Percentiles rank a stretch among this genome's conserved stretches.
These are phyloP conservation scores for Penaeus indicus DNA, from an alignment of 1,140 invertebrate genomes.

Conservation along the genomic window DNA sequence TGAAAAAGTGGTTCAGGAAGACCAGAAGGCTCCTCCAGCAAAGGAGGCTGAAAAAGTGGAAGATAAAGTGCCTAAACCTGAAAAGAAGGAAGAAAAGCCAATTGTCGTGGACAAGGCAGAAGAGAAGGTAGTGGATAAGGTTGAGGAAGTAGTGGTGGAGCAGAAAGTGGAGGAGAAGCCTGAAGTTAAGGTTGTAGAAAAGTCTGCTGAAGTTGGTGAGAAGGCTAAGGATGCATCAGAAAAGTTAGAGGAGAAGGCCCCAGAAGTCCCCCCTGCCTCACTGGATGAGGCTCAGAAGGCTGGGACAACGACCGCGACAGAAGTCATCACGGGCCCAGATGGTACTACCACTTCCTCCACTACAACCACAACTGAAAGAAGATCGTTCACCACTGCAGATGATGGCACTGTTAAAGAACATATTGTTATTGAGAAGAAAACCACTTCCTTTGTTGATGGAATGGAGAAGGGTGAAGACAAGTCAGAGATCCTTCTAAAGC, in stretches of 20 bases:
- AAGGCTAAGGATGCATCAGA: constrained; percentile 12
- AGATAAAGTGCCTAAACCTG: constrained; percentile 23
- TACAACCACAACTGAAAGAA: constrained; percentile 52
- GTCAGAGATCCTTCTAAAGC: constrained; percentile 62
- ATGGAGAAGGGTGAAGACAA: constrained; percentile 47
- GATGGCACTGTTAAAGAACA: constrained; percentile 62
- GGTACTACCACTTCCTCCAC: constrained; percentile 41
- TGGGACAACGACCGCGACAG: constrained; percentile 52
- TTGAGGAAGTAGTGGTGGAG: constrained; percentile 55
- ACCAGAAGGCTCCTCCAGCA: background rate
- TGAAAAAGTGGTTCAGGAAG: constrained; percentile 6
- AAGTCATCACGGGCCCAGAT: constrained; percentile 50
- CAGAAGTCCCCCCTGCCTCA: constrained; percentile 26
- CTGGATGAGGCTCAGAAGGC: constrained; percentile 51
- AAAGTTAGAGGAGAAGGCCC: constrained; percentile 2
- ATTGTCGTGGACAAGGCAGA: constrained; percentile 61
- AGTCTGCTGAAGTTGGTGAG: constrained; percentile 37
- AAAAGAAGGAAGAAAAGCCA: constrained; percentile 68
- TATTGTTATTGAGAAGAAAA: constrained; percentile 60
- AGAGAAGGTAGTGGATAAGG: constrained; percentile 50
- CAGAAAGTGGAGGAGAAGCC: constrained; percentile 49
- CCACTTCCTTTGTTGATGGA: constrained; percentile 28
- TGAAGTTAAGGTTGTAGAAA: constrained; percentile 50
- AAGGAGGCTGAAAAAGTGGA: constrained; percentile 34
- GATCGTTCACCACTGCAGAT: constrained; percentile 53